Base-by-base conservation (phyloP, 2,797 vertebrate genomes). In the Neosilurus mollespiculum region DNA sequence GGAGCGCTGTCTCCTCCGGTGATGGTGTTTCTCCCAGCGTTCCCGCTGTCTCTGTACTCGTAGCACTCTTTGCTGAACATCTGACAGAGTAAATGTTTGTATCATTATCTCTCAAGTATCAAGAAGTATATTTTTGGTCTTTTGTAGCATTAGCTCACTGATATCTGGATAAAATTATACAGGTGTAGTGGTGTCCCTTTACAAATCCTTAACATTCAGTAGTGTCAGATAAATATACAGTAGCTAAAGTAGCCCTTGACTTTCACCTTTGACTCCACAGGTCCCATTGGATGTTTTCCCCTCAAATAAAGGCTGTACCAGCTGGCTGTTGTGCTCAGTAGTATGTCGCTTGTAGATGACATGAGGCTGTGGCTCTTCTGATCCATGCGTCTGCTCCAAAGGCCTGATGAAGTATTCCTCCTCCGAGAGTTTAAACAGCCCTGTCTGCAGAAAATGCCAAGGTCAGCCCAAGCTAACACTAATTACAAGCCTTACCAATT, bases 341-440 rank as follows among this genome's bases (percentile, higher is more conserved):
- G 37, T 85, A 1, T 97, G 95, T 43, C 94, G 95, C 87, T 93
- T 97, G 90, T 96, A 99, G 72, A 99, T 92, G 90, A 95, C 93
- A 14, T 99, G 98, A 34, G 97, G 95, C 86, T 95, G 96, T 0
- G 94, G 92, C 0, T 82, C 84, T 0, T 91, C 92, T 0, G 90
- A 91, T 64, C 84, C 73, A 16, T 34, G 87, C 0, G 82, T 82
- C 26, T 86, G 83, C 24, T 94, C 86, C 89, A 97, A 88, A 0
- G 98, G 98, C 67, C 96, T 96, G 9, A 99, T 99, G 82, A 99
- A 97, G 88, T 97, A 98, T 89, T 99, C 97, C 78, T 97, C 94
- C 0, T 93, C 73, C 9, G 94, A 95, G 58, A 99, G 92, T 89
- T 84, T 96, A 85, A 99, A 99, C 87, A 98, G 90, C 0, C 98